Evolutionary conservation across 1,140 invertebrate species (phyloP).

Genomic region (Rhyacophila brunnea): DNA sequence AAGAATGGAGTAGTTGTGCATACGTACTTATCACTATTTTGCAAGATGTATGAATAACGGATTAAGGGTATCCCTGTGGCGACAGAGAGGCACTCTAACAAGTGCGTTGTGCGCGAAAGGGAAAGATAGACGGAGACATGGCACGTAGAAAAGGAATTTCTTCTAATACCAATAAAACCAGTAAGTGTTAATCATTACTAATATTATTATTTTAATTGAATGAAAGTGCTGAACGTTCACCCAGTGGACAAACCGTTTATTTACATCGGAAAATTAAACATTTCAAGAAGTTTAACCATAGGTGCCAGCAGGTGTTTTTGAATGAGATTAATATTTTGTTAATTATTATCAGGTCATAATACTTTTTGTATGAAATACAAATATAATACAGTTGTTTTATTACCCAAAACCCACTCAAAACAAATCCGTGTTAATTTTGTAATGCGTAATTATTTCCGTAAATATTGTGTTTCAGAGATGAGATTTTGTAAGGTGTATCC

Average conservation of each 20-base stretch:
- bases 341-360: too few relatives aligned
- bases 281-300: too few relatives aligned
- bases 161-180: constrained; percentile 26
- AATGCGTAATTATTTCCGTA: too few relatives aligned
- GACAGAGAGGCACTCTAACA: constrained; percentile 26
- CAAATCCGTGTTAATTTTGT: too few relatives aligned
- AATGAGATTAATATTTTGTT: background rate
- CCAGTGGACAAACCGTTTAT: too few relatives aligned
- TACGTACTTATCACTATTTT: constrained; percentile 35
- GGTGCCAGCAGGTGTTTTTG: constrained; percentile 1
- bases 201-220: background rate
- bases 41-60: constrained; percentile 45
- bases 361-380: too few relatives aligned
- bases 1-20: constrained; percentile 26
- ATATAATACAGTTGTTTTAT: too few relatives aligned
- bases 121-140: constrained; percentile 32
- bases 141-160: constrained; percentile 32
- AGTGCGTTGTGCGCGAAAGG: constrained; percentile 27
- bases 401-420: too few relatives aligned
- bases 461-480: too few relatives aligned
- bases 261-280: too few relatives aligned
- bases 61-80: constrained; percentile 42
- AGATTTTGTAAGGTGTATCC: too few relatives aligned
- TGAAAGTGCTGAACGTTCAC: too few relatives aligned
- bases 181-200: constrained; percentile 22